These are phyloP conservation scores for Psittacula cyanocephala DNA, from an alignment of 2,113 vertebrate genomes.

Conservation along the genomic window DNA sequence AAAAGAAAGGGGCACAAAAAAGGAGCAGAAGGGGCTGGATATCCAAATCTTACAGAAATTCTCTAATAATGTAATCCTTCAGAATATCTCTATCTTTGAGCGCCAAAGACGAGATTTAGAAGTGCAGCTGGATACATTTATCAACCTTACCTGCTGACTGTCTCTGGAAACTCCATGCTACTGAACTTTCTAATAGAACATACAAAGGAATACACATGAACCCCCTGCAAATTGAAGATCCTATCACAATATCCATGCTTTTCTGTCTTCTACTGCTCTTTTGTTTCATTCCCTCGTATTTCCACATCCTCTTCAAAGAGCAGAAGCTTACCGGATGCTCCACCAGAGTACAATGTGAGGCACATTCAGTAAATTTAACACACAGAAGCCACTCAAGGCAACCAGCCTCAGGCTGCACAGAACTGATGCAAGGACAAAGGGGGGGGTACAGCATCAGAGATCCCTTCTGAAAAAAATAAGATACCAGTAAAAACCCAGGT, in stretches of 20 bases:
- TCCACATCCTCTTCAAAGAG: background rate
- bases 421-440: background rate
- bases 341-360: background rate
- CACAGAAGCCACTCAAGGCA: background rate
- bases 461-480: background rate
- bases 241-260: background rate
- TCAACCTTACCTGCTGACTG: background rate
- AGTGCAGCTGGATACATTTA: background rate
- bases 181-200: background rate
- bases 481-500: rapidly evolving
- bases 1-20: background rate
- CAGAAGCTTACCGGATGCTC: background rate
- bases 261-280: background rate
- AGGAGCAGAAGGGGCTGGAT: background rate
- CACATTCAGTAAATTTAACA: background rate
- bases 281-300: background rate
- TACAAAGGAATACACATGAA: background rate
- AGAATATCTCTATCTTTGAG: background rate
- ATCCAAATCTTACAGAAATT: background rate
- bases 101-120: background rate
- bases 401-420: background rate
- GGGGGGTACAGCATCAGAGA: background rate
- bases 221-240: background rate
- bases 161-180: background rate
- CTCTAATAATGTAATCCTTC: background rate